phyloP scores from a whole-genome alignment of 2,888 invertebrate species.

The Lasioglossum zephyrum region DNA sequence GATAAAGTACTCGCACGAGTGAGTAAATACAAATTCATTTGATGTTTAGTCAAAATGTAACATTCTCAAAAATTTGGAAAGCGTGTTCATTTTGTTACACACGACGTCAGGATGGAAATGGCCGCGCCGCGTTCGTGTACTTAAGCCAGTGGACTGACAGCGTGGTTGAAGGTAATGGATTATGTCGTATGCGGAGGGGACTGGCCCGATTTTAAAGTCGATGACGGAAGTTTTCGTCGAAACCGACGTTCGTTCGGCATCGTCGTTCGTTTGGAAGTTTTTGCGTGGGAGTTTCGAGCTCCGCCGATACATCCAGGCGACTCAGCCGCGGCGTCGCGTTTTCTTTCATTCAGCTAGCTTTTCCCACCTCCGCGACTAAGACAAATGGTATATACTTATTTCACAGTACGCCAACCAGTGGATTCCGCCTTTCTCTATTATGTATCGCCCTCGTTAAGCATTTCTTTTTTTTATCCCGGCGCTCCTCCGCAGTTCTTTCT shows the following conservation, averaged over 20 bases:
- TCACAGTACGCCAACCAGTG: conserved; percentile 72
- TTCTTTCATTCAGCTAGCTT: conserved; percentile 48
- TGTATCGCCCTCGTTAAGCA: conserved; percentile 73
- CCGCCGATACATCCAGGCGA: conserved; percentile 44
- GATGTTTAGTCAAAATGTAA: too few species aligned
- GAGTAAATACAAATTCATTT: too few species aligned
- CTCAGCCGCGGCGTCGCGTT: conserved; percentile 22
- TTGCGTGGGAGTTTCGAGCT: conserved; percentile 53
- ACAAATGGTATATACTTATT: conserved; percentile 79
- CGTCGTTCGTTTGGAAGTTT: conserved; percentile 23
- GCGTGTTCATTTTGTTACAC: background rate
- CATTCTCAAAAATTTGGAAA: too few species aligned
- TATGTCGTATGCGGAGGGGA: conserved; percentile 57
- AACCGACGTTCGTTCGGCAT: background rate
- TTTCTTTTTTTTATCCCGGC: conserved; percentile 54
- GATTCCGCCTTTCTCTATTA: conserved; percentile 75
- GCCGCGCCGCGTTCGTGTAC: conserved; percentile 30
- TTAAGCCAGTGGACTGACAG: conserved; percentile 56
- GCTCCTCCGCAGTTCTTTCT: conserved; percentile 17
- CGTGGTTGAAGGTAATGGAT: conserved; percentile 67
- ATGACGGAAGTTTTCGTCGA: conserved; percentile 52
- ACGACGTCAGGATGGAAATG: conserved; percentile 37
- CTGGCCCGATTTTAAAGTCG: conserved; percentile 45
- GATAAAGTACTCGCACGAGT: too few species aligned
- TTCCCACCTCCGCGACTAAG: conserved; percentile 72